Evolutionary conservation across 2,797 vertebrate genomes (phyloP), one percentile per base, ranked within the genome.

Genomic region (Sardinella longiceps): DNA sequence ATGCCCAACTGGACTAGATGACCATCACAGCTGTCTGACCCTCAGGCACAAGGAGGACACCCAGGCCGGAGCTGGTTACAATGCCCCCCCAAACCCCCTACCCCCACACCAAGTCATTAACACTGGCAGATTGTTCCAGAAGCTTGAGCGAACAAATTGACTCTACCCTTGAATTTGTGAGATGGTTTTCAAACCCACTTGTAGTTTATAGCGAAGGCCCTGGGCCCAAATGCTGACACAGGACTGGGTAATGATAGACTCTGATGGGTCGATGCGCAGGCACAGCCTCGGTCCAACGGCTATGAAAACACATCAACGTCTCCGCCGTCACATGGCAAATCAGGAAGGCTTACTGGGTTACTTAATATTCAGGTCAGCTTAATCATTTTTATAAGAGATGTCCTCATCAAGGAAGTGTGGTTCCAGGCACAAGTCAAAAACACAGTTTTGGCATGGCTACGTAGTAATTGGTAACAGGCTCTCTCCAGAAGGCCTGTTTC

Each of bases 391-490:
- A 77, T 39, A 77, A 77, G 33, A 39, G 18, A 77, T 43, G 66
- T 23, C 33, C 70, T 43, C 86, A 63, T 88, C 82, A 83, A 11
- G 46, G n/a, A 23, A 2, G 33, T 18, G 20, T 15, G 48, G 9
- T 11, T 14, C 66, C 66, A 37, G 30, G 10, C 43, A 11, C 5
- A n/a, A 39, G 70, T 85, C 77, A 88, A 85, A 89, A 81, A 82
- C 46, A 87, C 56, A 58, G 50, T 82, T 89, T 84, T 90, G 90
- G 90, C 87, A 86, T 74, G 2, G 25, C 39, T 80, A 89, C 82
- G 53, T 51, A 37, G 80, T 90, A 90, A 92, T 89, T 86, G 87
- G 56, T 87, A 84, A 88, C 89, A 91, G 90, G 45, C 82, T 14
- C 33, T 37, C 30, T 37, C 37, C 30, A 70, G 58, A 63, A 28